Evolutionary conservation across 1,140 invertebrate genomes (phyloP).

Genomic region (Ridgeia piscesae): DNA sequence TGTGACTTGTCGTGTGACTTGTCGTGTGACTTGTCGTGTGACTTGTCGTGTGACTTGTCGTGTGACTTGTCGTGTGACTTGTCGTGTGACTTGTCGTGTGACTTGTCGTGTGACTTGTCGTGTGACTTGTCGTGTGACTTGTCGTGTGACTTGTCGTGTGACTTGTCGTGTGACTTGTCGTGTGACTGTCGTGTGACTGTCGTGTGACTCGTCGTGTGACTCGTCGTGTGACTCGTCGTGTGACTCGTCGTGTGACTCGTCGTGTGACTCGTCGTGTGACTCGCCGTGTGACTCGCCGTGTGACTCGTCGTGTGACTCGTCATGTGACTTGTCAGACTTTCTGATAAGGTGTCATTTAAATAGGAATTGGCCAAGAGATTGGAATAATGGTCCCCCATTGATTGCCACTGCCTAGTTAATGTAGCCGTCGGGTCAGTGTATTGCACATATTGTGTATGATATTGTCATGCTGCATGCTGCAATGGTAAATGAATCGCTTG

Average conservation of each 20-base stretch:
- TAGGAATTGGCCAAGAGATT: not conserved
- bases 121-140: not conserved
- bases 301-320: not conserved
- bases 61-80: not conserved
- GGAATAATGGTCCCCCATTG: not conserved
- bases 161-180: not conserved
- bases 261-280: not conserved
- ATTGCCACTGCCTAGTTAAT: not conserved
- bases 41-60: no score
- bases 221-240: not conserved
- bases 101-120: not conserved
- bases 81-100: not conserved
- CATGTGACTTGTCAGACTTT: not conserved
- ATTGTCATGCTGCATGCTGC: not conserved
- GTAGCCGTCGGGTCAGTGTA: not conserved
- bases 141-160: not conserved
- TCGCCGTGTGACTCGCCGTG: not conserved
- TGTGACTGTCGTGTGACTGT: no score
- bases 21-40: no score
- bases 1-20: no score
- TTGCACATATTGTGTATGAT: not conserved
- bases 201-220: no score
- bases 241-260: not conserved
- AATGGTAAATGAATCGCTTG: not conserved
- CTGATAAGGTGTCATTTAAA: not conserved